Base-by-base conservation (phyloP, 2,797 vertebrate species). In the Tachyglossus aculeatus region DNA sequence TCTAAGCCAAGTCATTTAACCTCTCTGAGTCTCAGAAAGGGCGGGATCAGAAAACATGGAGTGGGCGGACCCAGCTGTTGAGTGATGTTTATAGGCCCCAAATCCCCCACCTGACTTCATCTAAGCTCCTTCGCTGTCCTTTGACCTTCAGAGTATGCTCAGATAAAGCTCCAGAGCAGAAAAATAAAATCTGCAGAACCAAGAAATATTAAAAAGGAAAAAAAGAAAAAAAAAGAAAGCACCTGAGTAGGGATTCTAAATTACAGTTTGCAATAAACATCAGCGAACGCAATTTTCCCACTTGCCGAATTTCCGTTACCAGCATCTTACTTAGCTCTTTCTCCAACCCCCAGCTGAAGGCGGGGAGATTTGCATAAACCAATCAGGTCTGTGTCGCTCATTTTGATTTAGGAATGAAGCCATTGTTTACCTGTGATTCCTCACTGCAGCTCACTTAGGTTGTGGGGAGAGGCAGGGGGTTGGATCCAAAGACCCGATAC, bases 251-350 rank as follows among this genome's bases (percentile, higher is more conserved):
- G 69, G 65, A 54, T 10, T 33, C 66, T 62, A 71, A 80, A 67
- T 52, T 77, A 72, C 61, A 65, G 80, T 74, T 82, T 74, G 69
- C 64, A 43, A 41, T 70, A 77, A 80, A 77, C 74, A 77, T 78
- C 69, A 53, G n/a, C 72, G 40, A 81, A 70, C 56, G 38, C 68
- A 76, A 69, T 74, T 81, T 80, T 65, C 68, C 60, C 40, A 36
- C 56, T 68, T 31, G 76, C 37, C 31, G 65, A 24, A 38, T 45
- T 61, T 71, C 68, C 40, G 7, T 52, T 6, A 19, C 24, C 36
- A 33, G 34, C 21, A 15, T 45, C 24, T 66, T 34, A 39, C 55
- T 39, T 27, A 24, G 52, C 52, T 55, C 18, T 16, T 18, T 48
- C 22, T 31, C 45, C 25, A 24, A 47, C 27, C 9, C 9, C 16